Conservation (phyloP, 2,797 vertebrate genomes). For the Alauda arvensis region DNA sequence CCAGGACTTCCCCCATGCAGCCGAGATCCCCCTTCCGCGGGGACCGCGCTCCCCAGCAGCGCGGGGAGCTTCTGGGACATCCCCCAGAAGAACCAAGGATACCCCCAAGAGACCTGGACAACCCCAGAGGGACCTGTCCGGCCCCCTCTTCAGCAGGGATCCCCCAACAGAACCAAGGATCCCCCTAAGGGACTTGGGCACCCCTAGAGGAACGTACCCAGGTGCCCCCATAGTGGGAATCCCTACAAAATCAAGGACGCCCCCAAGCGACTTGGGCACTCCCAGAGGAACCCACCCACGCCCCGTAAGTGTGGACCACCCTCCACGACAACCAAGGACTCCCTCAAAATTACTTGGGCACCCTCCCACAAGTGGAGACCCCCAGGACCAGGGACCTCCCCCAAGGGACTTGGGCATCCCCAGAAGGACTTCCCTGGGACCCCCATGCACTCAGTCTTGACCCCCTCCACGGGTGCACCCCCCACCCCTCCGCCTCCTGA, state of each 20-base stretch:
- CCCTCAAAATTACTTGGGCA: not conserved
- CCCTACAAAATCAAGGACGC: not conserved
- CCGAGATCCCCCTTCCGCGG: not conserved
- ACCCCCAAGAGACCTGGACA: not conserved
- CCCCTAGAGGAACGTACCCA: not conserved
- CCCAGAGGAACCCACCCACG: not conserved
- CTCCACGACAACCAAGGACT: too few relatives aligned
- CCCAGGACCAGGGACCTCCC: not conserved
- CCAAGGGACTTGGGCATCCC: not conserved
- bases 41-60: not conserved
- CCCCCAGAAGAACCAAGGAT: not conserved
- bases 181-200: not conserved
- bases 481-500: slow-evolving; percentile 6
- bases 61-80: not conserved
- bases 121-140: not conserved
- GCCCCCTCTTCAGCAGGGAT: not conserved
- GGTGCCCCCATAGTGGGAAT: not conserved
- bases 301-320: not conserved
- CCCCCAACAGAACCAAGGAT: not conserved
- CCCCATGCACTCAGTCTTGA: not conserved
- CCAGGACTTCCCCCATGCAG: too few relatives aligned
- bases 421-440: not conserved
- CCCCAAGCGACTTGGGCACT: not conserved
- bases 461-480: not conserved
- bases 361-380: not conserved